Conservation (phyloP, 2,888 invertebrate species). For the Spilarctia lutea region DNA sequence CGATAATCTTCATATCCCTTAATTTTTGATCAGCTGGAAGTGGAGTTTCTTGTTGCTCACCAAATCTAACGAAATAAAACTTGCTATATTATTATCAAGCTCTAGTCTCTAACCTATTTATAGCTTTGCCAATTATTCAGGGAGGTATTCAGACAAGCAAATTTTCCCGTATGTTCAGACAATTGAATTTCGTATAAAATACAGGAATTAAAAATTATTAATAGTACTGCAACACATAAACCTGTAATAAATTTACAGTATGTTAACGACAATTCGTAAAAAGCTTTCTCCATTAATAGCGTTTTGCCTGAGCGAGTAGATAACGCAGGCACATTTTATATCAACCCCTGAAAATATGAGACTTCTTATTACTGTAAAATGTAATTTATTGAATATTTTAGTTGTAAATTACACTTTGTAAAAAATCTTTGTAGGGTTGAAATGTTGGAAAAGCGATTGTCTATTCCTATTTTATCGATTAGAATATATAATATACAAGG, state of each 20-base stretch:
- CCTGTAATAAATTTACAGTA: not conserved
- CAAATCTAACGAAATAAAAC: not conserved
- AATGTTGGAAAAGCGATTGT: too few species aligned
- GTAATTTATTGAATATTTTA: not conserved
- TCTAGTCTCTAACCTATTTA: not conserved
- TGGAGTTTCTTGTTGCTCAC: not conserved
- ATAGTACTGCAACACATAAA: not conserved
- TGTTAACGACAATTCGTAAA: not conserved
- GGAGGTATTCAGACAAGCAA: not conserved
- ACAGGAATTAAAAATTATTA: not conserved
- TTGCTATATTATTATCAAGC: not conserved
- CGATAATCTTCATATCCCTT: too few species aligned
- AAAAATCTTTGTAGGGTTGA: not conserved
- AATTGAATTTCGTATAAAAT: not conserved
- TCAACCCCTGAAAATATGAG: not conserved
- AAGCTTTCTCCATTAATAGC: conserved; percentile 2
- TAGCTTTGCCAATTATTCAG: not conserved
- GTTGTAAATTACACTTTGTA: not conserved
- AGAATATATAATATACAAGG: too few species aligned
- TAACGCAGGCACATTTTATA: not conserved
- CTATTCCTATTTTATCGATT: too few species aligned
- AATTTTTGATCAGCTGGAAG: too few species aligned
- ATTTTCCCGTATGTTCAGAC: too few species aligned
- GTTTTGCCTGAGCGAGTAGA: not conserved
- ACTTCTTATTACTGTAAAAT: not conserved